A percentile compares a stretch with the other conserved stretches of the same genome.
These are phyloP conservation scores for Hemiscyllium ocellatum DNA, from an alignment of 2,113 vertebrate genomes.

Conservation along the genomic window DNA sequence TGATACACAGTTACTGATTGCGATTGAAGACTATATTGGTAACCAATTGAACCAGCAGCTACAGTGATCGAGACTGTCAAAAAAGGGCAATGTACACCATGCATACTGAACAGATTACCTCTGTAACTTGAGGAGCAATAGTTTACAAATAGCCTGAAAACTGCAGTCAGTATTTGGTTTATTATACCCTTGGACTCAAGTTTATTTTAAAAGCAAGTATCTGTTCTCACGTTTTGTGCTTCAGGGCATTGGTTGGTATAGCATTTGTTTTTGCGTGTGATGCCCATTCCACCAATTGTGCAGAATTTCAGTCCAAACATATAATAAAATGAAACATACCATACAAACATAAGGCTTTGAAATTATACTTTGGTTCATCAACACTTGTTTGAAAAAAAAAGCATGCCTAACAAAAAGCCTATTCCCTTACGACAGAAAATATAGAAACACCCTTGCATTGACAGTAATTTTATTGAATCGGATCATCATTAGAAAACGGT, in stretches of 20 bases:
- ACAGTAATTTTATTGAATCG: neutral
- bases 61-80: neutral
- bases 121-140: neutral
- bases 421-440: constrained; percentile 16
- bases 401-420: neutral
- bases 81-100: neutral
- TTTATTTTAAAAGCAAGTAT: constrained; percentile 33
- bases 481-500: neutral
- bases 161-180: constrained; percentile 7
- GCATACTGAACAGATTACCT: neutral
- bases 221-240: neutral
- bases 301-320: constrained; percentile 14
- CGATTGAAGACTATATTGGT: neutral
- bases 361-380: constrained; percentile 37
- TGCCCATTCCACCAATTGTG: neutral
- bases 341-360: constrained; percentile 8
- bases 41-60: neutral
- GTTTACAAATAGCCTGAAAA: constrained; percentile 11
- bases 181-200: neutral
- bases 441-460: neutral
- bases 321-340: constrained; percentile 20
- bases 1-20: neutral
- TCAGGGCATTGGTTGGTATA: neutral
- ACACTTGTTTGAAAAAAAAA: neutral
- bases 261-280: neutral